Evolutionary conservation across 2,888 invertebrate genomes (phyloP), one percentile per base, ranked within the genome.

Genomic region (Cantharis nigra): DNA sequence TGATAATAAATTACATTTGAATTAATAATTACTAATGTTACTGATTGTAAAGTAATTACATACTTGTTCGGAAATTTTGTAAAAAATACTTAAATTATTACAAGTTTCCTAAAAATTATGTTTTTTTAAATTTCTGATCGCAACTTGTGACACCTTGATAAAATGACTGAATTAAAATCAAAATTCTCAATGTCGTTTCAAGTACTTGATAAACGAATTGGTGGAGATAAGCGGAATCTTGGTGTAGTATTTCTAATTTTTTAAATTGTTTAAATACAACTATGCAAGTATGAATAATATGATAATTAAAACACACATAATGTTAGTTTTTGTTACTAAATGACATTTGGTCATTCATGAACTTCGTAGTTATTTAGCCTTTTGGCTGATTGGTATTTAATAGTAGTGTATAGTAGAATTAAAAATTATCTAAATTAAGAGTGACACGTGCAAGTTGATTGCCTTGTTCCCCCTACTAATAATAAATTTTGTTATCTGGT

Each of bases 401-500:
- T 49, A 49, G 49, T 49, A 49, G n/a, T 9, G 7, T 49, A 49
- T 49, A n/a, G n/a, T 49, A 49, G n/a, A 49, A 49, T 49, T n/a
- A 49, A 49, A 49, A 49, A 7, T 49, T 49, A 3, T n/a, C 49
- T 49, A 49, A 49, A n/a, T 49, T 23, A 23, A 67, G 65, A 23
- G 18, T 71, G 63, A 74, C 69, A 72, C 30, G 73, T 73, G 73
- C 14, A 26, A 69, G 67, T 73, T 69, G 73, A 73, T 73, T 33
- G 49, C 73, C 73, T 73, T 73, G 73, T 69, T 73, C 14, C 65
- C 26, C 65, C 65, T 67, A 67, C 65, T 67, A 67, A 23, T 67
- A 67, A 67, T 67, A 67, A 23, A 14, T 64, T 64, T n/a, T 23
- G 65, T 67, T 67, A 67, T 67, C 65, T 67, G 20, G 20, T 14